A percentile compares a stretch with the other conserved stretches of the same genome.
Conservation (phyloP, 53 echinoderm and acorn worm genomes). For the Echinometra lucunter region DNA sequence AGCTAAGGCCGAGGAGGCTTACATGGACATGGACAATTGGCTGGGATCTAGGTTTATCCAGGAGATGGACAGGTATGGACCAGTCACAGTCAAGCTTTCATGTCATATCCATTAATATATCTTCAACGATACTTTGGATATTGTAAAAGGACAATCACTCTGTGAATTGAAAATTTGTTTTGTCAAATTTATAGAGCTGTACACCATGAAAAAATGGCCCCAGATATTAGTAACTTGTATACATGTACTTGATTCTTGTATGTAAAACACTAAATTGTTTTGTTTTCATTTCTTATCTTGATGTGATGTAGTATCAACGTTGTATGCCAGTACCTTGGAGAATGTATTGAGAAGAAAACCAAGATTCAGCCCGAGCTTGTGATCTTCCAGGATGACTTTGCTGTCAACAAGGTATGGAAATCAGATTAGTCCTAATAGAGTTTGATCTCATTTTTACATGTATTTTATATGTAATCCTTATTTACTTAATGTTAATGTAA, state of each 20-base stretch:
- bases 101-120: no score
- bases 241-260: no score
- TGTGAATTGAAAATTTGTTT: no score
- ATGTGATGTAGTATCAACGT: conserved; percentile 81
- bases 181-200: no score
- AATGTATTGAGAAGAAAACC: conserved; percentile 84
- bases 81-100: conserved; percentile 19
- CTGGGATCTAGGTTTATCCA: conserved; percentile 89
- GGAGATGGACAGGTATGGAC: conserved; percentile 90
- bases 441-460: background rate
- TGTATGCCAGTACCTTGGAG: conserved; percentile 82
- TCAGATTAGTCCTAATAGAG: background rate
- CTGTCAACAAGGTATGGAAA: conserved; percentile 84
- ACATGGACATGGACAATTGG: conserved; percentile 99
- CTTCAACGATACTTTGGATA: no score
- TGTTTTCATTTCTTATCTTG: background rate
- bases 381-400: conserved; percentile 90
- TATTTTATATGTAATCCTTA: no score
- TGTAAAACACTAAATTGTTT: no score
- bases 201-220: no score
- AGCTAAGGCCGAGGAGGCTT: conserved; percentile 86
- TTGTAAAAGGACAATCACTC: no score
- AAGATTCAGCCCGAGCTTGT: conserved; percentile 89
- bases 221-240: no score
- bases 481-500: no score